phyloP scores from a whole-genome alignment of 2,113 vertebrate genomes.

The Ovis aries region DNA sequence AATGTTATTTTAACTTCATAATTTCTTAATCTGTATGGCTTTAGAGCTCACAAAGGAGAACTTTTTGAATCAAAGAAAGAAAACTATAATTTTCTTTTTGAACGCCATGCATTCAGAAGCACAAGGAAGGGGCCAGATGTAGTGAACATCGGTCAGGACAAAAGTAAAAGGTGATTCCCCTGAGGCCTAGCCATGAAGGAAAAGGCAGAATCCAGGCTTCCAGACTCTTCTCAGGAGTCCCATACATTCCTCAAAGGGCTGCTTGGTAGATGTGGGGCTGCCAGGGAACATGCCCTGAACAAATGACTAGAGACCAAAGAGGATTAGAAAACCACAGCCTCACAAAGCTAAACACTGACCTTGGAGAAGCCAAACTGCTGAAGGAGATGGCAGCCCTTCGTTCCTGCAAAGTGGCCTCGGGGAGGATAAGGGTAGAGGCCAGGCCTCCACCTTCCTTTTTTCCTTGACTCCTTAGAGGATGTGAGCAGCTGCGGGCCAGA shows the following conservation, averaged over 20 bases:
- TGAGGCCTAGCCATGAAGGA: not conserved
- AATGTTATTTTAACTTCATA: not conserved
- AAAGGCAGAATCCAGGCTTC: not conserved
- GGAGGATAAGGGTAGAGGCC: not conserved
- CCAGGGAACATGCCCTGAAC: not conserved
- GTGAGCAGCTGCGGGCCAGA: not conserved
- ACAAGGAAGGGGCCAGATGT: not conserved
- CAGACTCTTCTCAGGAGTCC: not conserved
- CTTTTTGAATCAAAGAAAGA: not conserved
- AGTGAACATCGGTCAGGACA: rapidly evolving
- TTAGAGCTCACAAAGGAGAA: not conserved
- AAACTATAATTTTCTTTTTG: not conserved
- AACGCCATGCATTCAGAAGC: not conserved
- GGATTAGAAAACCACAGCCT: not conserved
- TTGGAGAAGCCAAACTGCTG: rapidly evolving
- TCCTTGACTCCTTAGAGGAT: not conserved
- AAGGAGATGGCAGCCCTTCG: not conserved
- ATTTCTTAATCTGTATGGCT: not conserved
- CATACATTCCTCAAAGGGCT: not conserved
- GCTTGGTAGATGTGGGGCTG: not conserved
- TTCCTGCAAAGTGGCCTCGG: not conserved
- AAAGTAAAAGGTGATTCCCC: not conserved
- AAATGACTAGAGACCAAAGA: not conserved
- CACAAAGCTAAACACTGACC: not conserved
- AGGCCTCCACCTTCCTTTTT: not conserved